Conservation (phyloP, 2,888 invertebrate genomes). For the Calliphora vomitoria region DNA sequence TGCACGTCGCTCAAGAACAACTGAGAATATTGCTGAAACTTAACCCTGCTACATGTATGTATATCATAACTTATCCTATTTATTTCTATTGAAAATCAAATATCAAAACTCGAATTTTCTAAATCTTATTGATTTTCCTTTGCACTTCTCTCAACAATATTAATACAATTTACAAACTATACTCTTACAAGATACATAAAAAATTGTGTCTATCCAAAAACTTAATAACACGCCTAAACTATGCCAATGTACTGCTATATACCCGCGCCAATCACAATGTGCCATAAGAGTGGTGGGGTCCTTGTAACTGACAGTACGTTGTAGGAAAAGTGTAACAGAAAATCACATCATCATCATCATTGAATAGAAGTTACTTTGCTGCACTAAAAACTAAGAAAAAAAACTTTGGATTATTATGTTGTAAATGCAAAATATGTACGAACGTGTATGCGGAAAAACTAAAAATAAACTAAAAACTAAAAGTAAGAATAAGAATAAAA, state of each 20-base stretch:
- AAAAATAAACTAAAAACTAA: conserved; percentile 8
- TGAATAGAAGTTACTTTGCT: conserved; percentile 35
- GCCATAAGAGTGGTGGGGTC: background rate
- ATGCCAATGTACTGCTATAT: background rate
- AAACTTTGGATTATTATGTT: conserved; percentile 54
- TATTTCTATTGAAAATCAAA: no score
- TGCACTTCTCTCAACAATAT: background rate
- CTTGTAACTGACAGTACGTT: background rate
- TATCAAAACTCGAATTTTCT: no score
- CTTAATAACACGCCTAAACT: conserved; percentile 16
- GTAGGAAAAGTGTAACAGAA: conserved; percentile 10
- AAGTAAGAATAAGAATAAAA: background rate
- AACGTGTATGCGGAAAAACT: background rate
- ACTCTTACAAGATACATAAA: background rate
- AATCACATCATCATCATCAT: conserved; percentile 47
- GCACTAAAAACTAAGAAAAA: conserved; percentile 6
- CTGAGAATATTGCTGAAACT: no score
- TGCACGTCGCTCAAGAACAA: no score
- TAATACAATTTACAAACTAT: background rate
- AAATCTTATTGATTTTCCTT: background rate
- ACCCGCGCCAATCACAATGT: background rate
- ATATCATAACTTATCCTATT: no score
- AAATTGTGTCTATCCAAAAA: background rate
- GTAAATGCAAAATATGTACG: background rate
- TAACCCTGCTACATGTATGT: no score